phyloP scores from a whole-genome alignment of 2,797 vertebrate genomes.

The Mergus octosetaceus region DNA sequence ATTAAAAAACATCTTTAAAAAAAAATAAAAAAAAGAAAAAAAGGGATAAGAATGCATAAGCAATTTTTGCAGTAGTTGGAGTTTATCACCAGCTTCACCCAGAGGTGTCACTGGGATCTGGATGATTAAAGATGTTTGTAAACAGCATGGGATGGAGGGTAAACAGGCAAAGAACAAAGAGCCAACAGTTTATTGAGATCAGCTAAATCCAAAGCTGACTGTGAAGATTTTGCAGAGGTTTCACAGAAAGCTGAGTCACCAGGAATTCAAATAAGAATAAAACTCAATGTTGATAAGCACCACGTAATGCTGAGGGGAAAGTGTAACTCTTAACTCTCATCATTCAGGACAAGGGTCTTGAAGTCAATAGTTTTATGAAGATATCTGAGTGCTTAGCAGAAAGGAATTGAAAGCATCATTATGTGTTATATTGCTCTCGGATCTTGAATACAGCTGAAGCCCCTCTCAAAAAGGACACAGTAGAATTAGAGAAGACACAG shows the following conservation, averaged over 20 bases:
- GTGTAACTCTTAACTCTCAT: neutral
- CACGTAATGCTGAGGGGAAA: neutral
- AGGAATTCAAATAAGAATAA: neutral
- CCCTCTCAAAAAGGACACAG: neutral
- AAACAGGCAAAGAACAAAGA: neutral
- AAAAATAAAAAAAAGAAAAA: neutral
- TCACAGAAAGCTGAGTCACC: neutral
- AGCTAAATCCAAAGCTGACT: neutral
- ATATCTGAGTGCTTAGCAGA: neutral
- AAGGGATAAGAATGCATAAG: neutral
- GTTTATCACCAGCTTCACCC: neutral
- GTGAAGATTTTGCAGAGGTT: neutral
- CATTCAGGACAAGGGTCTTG: conserved; percentile 10
- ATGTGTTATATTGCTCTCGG: neutral
- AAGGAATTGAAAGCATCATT: neutral
- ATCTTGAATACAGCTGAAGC: conserved; percentile 4
- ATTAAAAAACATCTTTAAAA: neutral
- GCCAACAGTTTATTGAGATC: neutral
- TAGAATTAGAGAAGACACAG: conserved; percentile 21
- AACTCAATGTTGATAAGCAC: neutral
- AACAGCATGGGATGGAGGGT: neutral
- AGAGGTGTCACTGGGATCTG: neutral
- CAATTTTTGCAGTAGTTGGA: neutral
- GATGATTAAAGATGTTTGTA: neutral
- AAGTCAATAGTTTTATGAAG: neutral